These are phyloP conservation scores for Cataglyphis altisquamis DNA, from an alignment of 2,888 invertebrate species.

Conservation along the genomic window DNA sequence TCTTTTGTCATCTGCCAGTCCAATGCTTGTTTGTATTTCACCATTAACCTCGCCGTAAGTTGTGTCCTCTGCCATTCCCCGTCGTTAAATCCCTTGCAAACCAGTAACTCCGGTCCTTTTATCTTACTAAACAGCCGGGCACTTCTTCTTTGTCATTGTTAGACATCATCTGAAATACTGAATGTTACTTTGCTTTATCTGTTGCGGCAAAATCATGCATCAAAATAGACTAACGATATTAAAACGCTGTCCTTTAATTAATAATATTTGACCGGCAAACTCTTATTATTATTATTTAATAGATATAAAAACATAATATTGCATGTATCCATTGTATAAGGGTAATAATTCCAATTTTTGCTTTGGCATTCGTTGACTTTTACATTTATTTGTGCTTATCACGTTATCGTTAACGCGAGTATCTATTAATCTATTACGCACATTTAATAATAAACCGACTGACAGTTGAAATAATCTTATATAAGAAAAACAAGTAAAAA, in stretches of 20 bases:
- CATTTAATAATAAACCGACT: background rate
- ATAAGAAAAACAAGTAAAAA: background rate
- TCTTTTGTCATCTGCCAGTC: slow-evolving; percentile 63
- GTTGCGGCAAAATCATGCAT: slow-evolving; percentile 34
- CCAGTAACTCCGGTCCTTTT: slow-evolving; percentile 46
- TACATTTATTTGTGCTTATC: background rate
- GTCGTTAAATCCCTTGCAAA: slow-evolving; percentile 60
- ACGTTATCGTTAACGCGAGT: background rate
- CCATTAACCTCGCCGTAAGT: slow-evolving; percentile 41
- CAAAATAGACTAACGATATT: slow-evolving; percentile 40
- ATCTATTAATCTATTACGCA: background rate
- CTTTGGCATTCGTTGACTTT: background rate
- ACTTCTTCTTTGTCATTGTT: slow-evolving; percentile 39
- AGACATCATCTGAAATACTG: slow-evolving; percentile 35
- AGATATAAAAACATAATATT: slow-evolving; percentile 3
- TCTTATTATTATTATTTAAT: slow-evolving; percentile 16
- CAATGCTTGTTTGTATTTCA: slow-evolving; percentile 47
- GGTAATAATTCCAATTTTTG: background rate
- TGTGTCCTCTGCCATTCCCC: slow-evolving; percentile 32
- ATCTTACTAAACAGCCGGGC: slow-evolving; percentile 47
- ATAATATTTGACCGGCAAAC: background rate
- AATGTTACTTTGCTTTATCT: slow-evolving; percentile 53
- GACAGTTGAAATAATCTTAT: background rate
- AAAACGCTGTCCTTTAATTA: slow-evolving; percentile 21
- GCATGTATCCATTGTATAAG: background rate